Percentiles rank a stretch among this genome's conserved stretches.
Evolutionary conservation across 2,113 vertebrate genomes (phyloP).

Genomic region (Rhinoptilus africanus): DNA sequence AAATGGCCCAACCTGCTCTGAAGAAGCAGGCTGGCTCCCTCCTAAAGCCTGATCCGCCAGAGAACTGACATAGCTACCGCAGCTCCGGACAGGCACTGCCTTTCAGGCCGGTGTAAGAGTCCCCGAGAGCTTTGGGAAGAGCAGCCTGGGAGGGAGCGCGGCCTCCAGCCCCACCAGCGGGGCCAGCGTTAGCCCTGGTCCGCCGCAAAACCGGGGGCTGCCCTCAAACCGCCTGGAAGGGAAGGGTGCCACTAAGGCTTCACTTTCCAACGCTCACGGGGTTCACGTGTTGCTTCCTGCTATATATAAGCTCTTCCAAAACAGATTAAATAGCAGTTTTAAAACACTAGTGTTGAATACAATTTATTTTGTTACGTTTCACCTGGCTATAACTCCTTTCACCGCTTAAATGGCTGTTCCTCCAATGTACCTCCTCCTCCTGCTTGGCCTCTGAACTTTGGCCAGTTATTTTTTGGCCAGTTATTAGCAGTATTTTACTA

Average conservation of each 20-base stretch:
- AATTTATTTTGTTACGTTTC: neutral
- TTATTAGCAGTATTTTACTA: neutral
- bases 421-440: neutral
- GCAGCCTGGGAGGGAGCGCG: neutral
- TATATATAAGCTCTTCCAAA: neutral
- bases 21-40: neutral
- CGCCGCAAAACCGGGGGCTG: fast-evolving
- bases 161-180: neutral
- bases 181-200: fast-evolving
- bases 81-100: neutral
- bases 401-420: neutral
- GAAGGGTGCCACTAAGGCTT: neutral
- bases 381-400: neutral
- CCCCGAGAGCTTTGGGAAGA: neutral
- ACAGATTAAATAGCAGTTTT: neutral
- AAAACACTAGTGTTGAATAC: fast-evolving
- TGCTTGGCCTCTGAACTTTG: neutral
- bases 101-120: neutral
- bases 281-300: neutral
- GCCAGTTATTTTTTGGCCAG: too few species aligned
- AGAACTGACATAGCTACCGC: too few species aligned
- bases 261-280: fast-evolving
- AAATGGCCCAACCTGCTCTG: neutral
- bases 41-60: neutral
- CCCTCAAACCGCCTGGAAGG: too few species aligned